Evolutionary conservation across 1,140 invertebrate genomes (phyloP).

Genomic region (Oryctes rhinoceros): DNA sequence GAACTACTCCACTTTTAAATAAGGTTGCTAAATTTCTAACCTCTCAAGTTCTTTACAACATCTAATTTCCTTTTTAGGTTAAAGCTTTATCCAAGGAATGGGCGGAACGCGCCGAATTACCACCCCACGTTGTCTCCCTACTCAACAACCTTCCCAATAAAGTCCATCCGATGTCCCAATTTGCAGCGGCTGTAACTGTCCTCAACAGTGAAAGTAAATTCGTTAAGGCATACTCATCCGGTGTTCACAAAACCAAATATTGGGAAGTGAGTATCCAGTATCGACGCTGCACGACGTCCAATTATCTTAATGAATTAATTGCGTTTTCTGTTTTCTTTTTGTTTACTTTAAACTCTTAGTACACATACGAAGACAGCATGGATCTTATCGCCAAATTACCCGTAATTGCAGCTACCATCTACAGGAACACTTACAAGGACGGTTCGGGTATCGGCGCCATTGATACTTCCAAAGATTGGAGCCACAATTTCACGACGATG

Average conservation of each 20-base stretch:
- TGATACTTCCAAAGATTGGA: conserved; percentile 86
- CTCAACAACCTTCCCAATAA: conserved; percentile 85
- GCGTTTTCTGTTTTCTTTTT: conserved; percentile 5
- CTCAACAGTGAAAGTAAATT: conserved; percentile 89
- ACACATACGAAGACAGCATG: conserved; percentile 86
- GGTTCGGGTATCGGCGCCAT: conserved; percentile 82
- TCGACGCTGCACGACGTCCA: too few species aligned
- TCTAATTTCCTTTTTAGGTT: conserved; percentile 59
- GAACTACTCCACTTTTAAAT: too few species aligned
- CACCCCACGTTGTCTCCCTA: conserved; percentile 87
- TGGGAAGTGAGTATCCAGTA: conserved; percentile 73
- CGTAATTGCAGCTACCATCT: conserved; percentile 89
- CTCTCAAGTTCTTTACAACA: too few species aligned
- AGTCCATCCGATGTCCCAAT: conserved; percentile 90
- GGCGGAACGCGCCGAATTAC: conserved; percentile 82
- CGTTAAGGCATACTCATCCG: conserved; percentile 82
- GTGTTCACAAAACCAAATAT: conserved; percentile 83
- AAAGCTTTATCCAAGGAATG: conserved; percentile 84
- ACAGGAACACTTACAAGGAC: conserved; percentile 79
- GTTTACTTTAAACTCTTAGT: conserved; percentile 59
- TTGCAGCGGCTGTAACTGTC: conserved; percentile 83
- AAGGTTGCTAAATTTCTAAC: too few species aligned
- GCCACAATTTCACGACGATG: conserved; percentile 85
- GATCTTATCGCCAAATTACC: conserved; percentile 90
- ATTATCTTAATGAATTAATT: neutral